These are phyloP conservation scores for Dione juno DNA, from an alignment of 2,888 invertebrate species.

Conservation along the genomic window DNA sequence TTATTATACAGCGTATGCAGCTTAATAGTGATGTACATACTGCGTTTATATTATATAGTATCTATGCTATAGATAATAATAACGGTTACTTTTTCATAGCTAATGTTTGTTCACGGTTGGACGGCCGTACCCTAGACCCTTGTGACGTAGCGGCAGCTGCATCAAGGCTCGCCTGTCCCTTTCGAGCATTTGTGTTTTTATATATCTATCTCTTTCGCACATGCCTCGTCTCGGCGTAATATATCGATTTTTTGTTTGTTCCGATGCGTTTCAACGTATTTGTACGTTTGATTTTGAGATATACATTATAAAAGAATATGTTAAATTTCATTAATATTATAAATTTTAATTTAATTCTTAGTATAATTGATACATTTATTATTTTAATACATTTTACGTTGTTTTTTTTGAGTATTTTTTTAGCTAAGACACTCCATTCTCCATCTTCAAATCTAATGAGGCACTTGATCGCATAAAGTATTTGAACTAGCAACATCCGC, in stretches of 20 bases:
- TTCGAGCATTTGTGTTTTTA: conserved; percentile 53
- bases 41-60: conserved; percentile 2
- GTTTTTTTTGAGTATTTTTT: too few relatives aligned
- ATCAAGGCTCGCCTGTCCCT: conserved; percentile 70
- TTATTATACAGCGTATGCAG: not conserved
- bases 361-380: too few relatives aligned
- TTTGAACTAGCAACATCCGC: not conserved
- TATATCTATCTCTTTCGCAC: conserved; percentile 61
- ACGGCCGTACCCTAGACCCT: conserved; percentile 70
- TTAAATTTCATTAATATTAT: too few relatives aligned
- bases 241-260: conserved; percentile 61
- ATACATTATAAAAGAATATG: not conserved
- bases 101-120: conserved; percentile 67
- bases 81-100: conserved; percentile 47
- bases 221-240: conserved; percentile 67
- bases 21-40: not conserved
- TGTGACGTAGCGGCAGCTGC: conserved; percentile 81
- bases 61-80: conserved; percentile 35
- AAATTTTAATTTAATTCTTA: too few relatives aligned
- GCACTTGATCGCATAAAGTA: not conserved
- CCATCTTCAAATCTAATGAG: not conserved
- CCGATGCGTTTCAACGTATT: conserved; percentile 38
- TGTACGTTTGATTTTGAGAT: conserved; percentile 19
- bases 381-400: too few relatives aligned
- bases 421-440: too few relatives aligned